Base-by-base conservation (phyloP, 2,888 invertebrate genomes). In the Philereme vetulata region DNA sequence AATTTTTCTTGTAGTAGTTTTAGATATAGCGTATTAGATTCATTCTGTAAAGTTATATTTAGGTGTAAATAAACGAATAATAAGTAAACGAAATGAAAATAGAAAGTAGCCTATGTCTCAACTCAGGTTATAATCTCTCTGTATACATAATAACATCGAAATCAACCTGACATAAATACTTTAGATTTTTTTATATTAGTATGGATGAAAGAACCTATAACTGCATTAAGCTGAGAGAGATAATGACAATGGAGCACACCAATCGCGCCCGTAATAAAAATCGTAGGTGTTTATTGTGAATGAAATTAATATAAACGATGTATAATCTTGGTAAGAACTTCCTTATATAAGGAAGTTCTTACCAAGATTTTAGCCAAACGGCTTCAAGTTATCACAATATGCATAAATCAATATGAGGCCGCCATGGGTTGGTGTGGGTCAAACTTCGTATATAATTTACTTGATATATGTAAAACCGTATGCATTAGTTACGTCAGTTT, bases 401-500 rank as follows among this genome's bases (percentile, higher is more conserved):
- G 54, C 70, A 67, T 69, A 66, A 65, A 70, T 67, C 56, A 71
- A 49, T 60, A 66, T 56, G 57, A 66, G 63, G 60, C 61, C 52
- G 38, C 44, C 38, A 48, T 49, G 58, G 38, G 50, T 55, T 45
- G 36, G 43, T 58, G 40, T 61, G 53, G 57, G 53, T 64, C 56
- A 47, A 62, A 69, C 64, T 65, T 61, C 66, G 68, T 69, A n/a
- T n/a, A n/a, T n/a, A 71, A 71, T 67, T 66, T 56, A 62, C 65
- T 65, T 53, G 38, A 56, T 38, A 35, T 65, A 74, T 68, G 70
- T 72, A 65, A 72, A 68, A 66, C 64, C 64, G 57, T 45, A 66
- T 68, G 55, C 58, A 64, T 46, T 50, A 63, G 70, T 84, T 82
- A 82, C 82, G 80, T 81, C 80, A 82, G 64, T 64, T 64, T 56